Evolutionary conservation across 2,797 vertebrate species (phyloP).

Genomic region (Hyperoplus lanceolatus): DNA sequence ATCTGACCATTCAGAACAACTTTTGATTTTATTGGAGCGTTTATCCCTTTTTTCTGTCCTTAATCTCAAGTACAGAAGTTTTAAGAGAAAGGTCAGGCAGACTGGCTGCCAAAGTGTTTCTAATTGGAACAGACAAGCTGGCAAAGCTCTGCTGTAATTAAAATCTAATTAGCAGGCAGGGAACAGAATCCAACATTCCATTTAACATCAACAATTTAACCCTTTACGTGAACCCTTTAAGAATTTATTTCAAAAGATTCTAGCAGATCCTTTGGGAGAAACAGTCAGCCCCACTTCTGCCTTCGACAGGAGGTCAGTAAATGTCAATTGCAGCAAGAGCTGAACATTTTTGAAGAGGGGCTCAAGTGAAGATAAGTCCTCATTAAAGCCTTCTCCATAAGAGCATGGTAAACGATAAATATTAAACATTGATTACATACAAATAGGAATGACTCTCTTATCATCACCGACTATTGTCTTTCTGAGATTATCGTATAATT

Average conservation of each 20-base stretch:
- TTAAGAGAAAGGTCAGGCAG: constrained; percentile 83
- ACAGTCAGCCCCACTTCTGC: constrained; percentile 53
- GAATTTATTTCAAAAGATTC: constrained; percentile 63
- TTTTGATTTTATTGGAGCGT: constrained; percentile 59
- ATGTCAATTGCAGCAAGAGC: constrained; percentile 70
- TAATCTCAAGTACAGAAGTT: constrained; percentile 81
- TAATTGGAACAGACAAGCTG: constrained; percentile 84
- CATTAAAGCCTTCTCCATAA: constrained; percentile 71
- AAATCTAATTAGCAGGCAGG: constrained; percentile 85
- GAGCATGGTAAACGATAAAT: constrained; percentile 76
- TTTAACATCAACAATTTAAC: constrained; percentile 87
- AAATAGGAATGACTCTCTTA: constrained; percentile 72
- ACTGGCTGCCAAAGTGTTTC: constrained; percentile 79
- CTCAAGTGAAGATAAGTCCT: constrained; percentile 74
- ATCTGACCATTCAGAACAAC: constrained; percentile 61
- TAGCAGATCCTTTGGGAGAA: constrained; percentile 57
- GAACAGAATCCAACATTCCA: constrained; percentile 80
- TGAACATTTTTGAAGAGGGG: constrained; percentile 61
- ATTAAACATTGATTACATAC: constrained; percentile 80
- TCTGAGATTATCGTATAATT: constrained; percentile 74
- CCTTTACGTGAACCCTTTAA: constrained; percentile 54
- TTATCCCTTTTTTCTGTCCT: constrained; percentile 65
- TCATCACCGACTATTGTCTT: constrained; percentile 77
- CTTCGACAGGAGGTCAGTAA: constrained; percentile 65
- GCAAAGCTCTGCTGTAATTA: constrained; percentile 84